A percentile compares a stretch with the other conserved stretches of the same genome.
Evolutionary conservation across 2,888 invertebrate genomes (phyloP).

Genomic region (Horisme vitalbata): DNA sequence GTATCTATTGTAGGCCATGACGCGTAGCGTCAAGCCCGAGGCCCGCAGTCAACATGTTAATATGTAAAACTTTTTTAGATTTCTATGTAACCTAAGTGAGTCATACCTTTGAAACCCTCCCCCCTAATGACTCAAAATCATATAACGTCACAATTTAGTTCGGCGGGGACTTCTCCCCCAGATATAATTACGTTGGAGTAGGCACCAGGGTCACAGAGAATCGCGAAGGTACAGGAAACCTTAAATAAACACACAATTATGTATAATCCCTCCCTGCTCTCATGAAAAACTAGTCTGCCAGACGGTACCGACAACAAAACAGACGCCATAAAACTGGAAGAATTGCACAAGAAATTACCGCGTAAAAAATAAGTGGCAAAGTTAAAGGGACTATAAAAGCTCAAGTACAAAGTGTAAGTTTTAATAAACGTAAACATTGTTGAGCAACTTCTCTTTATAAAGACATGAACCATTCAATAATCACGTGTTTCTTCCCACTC

Average conservation of each 20-base stretch:
- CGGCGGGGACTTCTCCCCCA: constrained; percentile 36
- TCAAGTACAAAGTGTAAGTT: neutral
- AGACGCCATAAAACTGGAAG: neutral
- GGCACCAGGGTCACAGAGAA: constrained; percentile 55
- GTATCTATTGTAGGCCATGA: too few relatives aligned
- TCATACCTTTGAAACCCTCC: constrained; percentile 2
- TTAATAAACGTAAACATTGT: neutral
- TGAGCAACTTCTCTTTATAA: neutral
- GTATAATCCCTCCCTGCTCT: constrained; percentile 58
- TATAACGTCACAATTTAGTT: constrained; percentile 20
- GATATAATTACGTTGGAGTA: constrained; percentile 59
- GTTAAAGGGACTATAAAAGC: neutral
- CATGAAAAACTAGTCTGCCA: constrained; percentile 55
- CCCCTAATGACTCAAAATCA: constrained; percentile 16
- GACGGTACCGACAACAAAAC: constrained; percentile 46
- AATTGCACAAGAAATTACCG: neutral
- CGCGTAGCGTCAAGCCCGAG: too few relatives aligned
- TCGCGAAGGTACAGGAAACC: constrained; percentile 54
- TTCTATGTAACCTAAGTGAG: too few relatives aligned
- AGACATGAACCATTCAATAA: neutral
- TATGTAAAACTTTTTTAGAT: too few relatives aligned
- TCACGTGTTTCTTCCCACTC: constrained; percentile 4
- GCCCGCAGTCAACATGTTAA: too few relatives aligned
- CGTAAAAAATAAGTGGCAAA: neutral
- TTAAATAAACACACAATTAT: constrained; percentile 69